These are phyloP conservation scores for Stegophylla sp. DNA, from an alignment of 2,888 invertebrate genomes.

Conservation along the genomic window DNA sequence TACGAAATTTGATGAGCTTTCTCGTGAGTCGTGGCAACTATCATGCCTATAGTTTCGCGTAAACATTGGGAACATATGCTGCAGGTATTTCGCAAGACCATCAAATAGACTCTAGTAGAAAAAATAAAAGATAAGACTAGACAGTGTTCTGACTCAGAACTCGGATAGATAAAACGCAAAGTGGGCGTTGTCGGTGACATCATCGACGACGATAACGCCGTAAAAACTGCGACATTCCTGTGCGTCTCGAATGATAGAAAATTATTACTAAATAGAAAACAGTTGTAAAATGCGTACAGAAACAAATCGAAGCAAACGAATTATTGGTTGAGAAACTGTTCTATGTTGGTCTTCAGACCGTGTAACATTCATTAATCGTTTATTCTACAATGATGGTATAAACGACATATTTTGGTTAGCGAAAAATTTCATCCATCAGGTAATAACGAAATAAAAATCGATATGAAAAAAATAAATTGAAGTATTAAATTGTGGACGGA, in stretches of 20 bases:
- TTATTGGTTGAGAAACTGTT: background rate
- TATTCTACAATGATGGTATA: background rate
- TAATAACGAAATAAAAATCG: slow-evolving; percentile 12
- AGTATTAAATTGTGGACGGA: background rate
- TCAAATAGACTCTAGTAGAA: background rate
- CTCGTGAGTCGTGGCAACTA: background rate
- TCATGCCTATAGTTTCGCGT: background rate
- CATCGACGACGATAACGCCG: slow-evolving; percentile 44
- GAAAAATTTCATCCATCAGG: slow-evolving; percentile 9
- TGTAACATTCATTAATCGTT: background rate
- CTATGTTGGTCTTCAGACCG: background rate
- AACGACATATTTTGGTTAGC: background rate
- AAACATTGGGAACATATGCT: background rate
- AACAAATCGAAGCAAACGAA: slow-evolving; percentile 2
- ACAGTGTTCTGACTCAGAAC: slow-evolving; percentile 1
- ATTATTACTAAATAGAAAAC: background rate
- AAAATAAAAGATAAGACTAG: background rate
- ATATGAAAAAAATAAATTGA: background rate
- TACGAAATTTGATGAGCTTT: slow-evolving; percentile 27
- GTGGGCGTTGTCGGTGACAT: slow-evolving; percentile 54
- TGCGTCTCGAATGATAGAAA: slow-evolving; percentile 17
- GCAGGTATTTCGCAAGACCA: background rate
- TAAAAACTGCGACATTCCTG: slow-evolving; percentile 52
- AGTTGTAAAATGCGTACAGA: background rate
- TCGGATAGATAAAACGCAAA: slow-evolving; percentile 31